Base-by-base conservation (phyloP, 2,888 invertebrate genomes). In the Zootermopsis nevadensis region DNA sequence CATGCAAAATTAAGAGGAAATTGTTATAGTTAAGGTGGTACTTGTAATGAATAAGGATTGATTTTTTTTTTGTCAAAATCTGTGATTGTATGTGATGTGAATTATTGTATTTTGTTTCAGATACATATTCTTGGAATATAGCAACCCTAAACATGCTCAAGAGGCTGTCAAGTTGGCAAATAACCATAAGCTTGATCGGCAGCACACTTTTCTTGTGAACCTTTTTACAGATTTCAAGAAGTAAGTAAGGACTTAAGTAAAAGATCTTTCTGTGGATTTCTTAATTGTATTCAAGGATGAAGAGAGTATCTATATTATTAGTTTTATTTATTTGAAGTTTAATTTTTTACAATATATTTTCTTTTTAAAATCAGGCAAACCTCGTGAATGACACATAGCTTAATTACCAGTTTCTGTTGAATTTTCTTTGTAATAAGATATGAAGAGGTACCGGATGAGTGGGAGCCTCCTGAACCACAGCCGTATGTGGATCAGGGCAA, bases 201-300 rank as follows among this genome's bases (percentile, higher is more conserved):
- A 95, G 87, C 99, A 99, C 88, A 97, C 97, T 8, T 98, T 99
- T 90, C 92, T 94, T 88, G 97, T 98, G 76, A 99, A 98, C 90
- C 91, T 98, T 82, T 98, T 99, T 89, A 97, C 97, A 0, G 99
- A 99, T 89, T 98, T 98, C 89, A 95, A 96, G 87, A 99, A 98
- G 94, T 96, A 89, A 92, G 94, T 91, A 87, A 30, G 24, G 19
- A 60, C 53, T 53, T 38, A 38, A 48, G 15, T 48, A 19, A 48
- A 48, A 48, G 22, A 15, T 48, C 1, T 48, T 48, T 19, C 48
- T 19, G 19, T 48, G 19, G 48, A 1, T 48, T 48, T 4, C 19
- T 48, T 48, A 48, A 15, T 15, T 48, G 48, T 19, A 48, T 19
- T 19, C 19, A 19, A 48, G 4, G 3, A 15, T 48, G 19, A 48